Evolutionary conservation across 2,888 invertebrate species (phyloP), one percentile per base, ranked within the genome.

Genomic region (Polydrusus cervinus): DNA sequence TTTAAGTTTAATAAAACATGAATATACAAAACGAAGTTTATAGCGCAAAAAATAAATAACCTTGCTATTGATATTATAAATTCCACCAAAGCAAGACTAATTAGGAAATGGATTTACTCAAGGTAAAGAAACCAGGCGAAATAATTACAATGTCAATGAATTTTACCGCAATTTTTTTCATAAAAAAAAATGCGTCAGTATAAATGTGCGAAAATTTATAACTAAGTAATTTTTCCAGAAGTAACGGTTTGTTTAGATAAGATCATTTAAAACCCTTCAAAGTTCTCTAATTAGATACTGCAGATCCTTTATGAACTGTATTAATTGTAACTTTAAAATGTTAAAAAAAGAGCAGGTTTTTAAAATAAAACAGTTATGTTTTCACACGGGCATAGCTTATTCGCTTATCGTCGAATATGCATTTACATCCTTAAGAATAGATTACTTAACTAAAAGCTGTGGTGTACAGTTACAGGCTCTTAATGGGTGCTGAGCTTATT

Each of bases 1-100:
- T 55, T 71, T 38, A 40, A 51, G 20, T 66, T 38, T 40, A 57
- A 20, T 38, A 67, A 66, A 72, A 61, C 72, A 67, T 57, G 71
- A 71, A 71, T 66, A 71, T 57, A 60, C 40, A 73, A 57, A 34
- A 61, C 53, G 30, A 47, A 65, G 18, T 30, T 67, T 53, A 53
- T 67, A 18, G 11, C 55, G 40, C 53, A 66, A 66, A 76, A 70
- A 73, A 65, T 25, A 34, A 72, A 51, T 61, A 74, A 67, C 77
- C 77, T 74, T 77, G 77, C 71, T 77, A 74, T 74, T 77, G 77
- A 71, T 77, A 77, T 77, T 77, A 77, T 66, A 77, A 74, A 77
- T 77, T 77, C 77, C 71, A 77, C 65, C 68, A 74, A 77, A 74
- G 77, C 77, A 74, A 67, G 77, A 77, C 77, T 77, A 77, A 77